Evolutionary conservation across 2,797 vertebrate species (phyloP).

Genomic region (Lacerta agilis): DNA sequence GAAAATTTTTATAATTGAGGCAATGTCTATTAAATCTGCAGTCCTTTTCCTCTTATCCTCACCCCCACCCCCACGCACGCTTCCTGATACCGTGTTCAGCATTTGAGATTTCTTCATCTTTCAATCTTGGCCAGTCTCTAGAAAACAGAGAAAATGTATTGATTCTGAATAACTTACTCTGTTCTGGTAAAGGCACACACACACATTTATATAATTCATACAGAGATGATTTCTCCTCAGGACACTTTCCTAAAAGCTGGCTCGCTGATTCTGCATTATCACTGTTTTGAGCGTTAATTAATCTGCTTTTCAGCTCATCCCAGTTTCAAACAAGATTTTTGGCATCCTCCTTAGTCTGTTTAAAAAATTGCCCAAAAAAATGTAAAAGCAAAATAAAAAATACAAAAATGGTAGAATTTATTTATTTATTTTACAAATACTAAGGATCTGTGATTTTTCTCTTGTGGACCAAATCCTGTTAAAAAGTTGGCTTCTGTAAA

Average conservation of each 20-base stretch:
- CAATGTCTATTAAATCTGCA: constrained; percentile 35
- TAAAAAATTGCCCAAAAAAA: not conserved
- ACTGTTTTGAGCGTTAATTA: not conserved
- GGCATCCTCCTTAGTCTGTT: not conserved
- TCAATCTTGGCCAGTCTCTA: constrained; percentile 1
- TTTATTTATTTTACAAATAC: not conserved
- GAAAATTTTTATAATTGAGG: constrained; percentile 47
- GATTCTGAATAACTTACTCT: constrained; percentile 31
- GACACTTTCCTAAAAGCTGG: not conserved
- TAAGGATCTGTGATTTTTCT: not conserved
- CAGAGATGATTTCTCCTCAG: constrained; percentile 3
- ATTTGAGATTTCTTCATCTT: not conserved
- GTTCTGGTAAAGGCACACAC: not conserved
- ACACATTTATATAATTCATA: not conserved
- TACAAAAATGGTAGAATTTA: not conserved
- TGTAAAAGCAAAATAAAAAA: not conserved
- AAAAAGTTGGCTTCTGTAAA: not conserved
- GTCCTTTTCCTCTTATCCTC: not conserved
- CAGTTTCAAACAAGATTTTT: not conserved
- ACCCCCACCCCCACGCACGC: no score
- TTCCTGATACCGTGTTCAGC: not conserved
- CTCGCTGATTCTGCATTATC: not conserved
- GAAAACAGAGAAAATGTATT: not conserved
- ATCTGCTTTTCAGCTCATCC: not conserved
- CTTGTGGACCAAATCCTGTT: not conserved